These are phyloP conservation scores for Mayetiola destructor DNA, from an alignment of 2,888 invertebrate genomes.

Conservation along the genomic window DNA sequence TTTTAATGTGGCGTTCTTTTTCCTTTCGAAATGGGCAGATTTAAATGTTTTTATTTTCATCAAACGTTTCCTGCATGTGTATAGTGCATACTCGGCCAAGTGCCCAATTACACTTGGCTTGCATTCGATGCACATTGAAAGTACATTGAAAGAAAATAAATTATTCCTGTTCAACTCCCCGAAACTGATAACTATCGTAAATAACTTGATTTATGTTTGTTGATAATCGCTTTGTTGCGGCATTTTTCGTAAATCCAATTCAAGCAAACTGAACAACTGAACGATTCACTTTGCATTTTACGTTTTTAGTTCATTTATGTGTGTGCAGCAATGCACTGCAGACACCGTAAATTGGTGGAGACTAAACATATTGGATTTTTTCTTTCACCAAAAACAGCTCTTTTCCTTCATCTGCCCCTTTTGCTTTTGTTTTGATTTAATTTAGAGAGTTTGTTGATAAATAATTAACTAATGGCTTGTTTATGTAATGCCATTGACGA, in stretches of 20 bases:
- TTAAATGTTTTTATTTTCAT: background rate
- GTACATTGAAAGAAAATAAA: no score
- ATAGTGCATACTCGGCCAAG: background rate
- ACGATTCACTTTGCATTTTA: slow-evolving; percentile 10
- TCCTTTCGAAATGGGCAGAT: no score
- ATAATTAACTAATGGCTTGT: slow-evolving; percentile 10
- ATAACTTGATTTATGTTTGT: slow-evolving; percentile 13
- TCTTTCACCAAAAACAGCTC: background rate
- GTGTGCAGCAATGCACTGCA: background rate
- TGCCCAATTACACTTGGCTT: no score
- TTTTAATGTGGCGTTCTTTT: background rate
- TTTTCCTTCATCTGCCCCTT: background rate
- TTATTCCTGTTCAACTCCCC: slow-evolving; percentile 12
- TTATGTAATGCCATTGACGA: slow-evolving; percentile 9
- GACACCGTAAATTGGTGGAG: background rate
- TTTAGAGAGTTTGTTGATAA: background rate
- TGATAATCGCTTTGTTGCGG: slow-evolving; percentile 7
- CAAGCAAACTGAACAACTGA: no score
- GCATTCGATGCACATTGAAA: background rate
- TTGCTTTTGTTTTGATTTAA: background rate
- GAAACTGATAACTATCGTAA: slow-evolving; percentile 12
- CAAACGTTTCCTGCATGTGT: slow-evolving; percentile 1
- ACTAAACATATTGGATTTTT: background rate
- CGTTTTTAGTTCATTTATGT: no score
- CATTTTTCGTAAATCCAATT: slow-evolving; percentile 8